Conservation (phyloP, 2,888 invertebrate species). For the Amitus sp. region DNA sequence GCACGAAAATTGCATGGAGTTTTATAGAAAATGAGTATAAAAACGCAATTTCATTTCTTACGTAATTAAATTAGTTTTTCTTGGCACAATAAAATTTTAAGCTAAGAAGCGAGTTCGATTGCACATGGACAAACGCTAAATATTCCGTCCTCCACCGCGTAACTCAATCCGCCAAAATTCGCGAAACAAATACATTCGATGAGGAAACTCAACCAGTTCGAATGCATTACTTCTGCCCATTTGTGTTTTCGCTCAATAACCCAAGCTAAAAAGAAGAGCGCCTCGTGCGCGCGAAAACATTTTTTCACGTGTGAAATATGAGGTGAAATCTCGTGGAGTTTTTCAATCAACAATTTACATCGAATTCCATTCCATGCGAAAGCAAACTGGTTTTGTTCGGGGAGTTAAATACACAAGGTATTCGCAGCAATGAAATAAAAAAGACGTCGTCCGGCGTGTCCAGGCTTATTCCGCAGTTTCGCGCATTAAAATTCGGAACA, state of each 20-base stretch:
- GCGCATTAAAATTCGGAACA: slow-evolving; percentile 35
- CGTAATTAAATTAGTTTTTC: slow-evolving; percentile 18
- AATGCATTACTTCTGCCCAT: no score
- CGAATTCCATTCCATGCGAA: neutral
- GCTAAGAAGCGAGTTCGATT: slow-evolving; percentile 34
- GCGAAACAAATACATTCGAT: slow-evolving; percentile 30
- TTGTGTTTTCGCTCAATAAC: neutral
- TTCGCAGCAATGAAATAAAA: neutral
- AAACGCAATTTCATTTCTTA: no score
- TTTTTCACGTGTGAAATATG: no score
- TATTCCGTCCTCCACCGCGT: slow-evolving; percentile 33
- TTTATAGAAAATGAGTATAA: no score
- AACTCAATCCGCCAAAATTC: slow-evolving; percentile 29
- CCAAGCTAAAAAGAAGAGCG: neutral
- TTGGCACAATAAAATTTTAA: slow-evolving; percentile 34
- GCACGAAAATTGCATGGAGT: no score
- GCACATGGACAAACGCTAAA: slow-evolving; percentile 30
- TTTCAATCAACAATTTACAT: no score
- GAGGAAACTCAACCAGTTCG: no score
- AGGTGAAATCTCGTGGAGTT: no score
- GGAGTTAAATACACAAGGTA: neutral
- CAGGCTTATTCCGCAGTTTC: slow-evolving; percentile 8
- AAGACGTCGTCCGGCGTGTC: slow-evolving; percentile 19
- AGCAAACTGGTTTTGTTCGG: neutral
- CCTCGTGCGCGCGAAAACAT: no score